These are phyloP conservation scores for Vandiemenella viatica DNA, from an alignment of 2,888 invertebrate species.

Conservation along the genomic window DNA sequence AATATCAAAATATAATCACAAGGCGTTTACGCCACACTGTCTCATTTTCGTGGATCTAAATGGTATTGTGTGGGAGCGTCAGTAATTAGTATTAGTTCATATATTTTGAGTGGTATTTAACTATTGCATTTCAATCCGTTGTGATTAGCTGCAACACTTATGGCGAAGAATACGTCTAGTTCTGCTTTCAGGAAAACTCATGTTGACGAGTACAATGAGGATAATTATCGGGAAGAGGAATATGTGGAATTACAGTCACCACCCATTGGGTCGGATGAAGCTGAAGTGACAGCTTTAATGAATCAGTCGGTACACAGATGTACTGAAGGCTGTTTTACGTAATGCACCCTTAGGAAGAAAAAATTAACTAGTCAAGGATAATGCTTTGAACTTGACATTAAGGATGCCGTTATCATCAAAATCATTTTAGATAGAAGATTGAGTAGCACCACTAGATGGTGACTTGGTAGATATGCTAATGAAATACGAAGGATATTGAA, in stretches of 20 bases:
- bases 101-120: no score
- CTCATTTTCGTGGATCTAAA: no score
- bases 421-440: conserved; percentile 84
- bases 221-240: conserved; percentile 88
- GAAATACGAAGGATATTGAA: conserved; percentile 96
- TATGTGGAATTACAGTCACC: conserved; percentile 39
- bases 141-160: no score
- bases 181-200: conserved; percentile 92
- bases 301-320: conserved; percentile 74
- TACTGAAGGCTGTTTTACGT: conserved; percentile 64
- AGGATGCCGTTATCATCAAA: conserved; percentile 86
- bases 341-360: conserved; percentile 81
- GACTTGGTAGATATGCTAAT: conserved; percentile 81
- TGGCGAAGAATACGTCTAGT: conserved; percentile 88
- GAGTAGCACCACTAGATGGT: conserved; percentile 58
- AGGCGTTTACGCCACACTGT: no score
- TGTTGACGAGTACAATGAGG: conserved; percentile 92
- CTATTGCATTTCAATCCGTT: no score
- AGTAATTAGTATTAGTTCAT: no score
- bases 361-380: conserved; percentile 82
- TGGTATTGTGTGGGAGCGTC: no score
- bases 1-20: no score
- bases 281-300: conserved; percentile 62
- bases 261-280: conserved; percentile 73
- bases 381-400: conserved; percentile 67